Conservation (phyloP, 2,888 invertebrate genomes). For the Hedya salicella region DNA sequence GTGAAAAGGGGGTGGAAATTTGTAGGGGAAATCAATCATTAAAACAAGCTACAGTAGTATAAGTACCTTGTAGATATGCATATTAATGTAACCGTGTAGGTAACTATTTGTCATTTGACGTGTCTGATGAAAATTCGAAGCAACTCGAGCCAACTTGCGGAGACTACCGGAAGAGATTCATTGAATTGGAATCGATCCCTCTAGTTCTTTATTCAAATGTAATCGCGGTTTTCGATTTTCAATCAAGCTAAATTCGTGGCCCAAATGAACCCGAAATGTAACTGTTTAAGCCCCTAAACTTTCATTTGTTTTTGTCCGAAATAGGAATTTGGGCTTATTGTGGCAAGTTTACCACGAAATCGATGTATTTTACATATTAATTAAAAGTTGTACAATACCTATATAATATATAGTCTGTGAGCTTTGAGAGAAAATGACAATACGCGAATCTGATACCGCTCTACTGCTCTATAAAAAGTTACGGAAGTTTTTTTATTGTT, state of each 20-base stretch:
- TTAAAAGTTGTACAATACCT: conserved; percentile 7
- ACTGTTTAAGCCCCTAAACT: conserved; percentile 37
- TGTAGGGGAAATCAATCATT: too few relatives aligned
- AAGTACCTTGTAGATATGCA: too few relatives aligned
- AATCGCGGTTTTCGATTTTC: conserved; percentile 37
- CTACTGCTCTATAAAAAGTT: too few relatives aligned
- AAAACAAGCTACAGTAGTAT: too few relatives aligned
- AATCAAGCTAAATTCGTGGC: conserved; percentile 24
- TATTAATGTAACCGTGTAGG: neutral
- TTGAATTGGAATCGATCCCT: conserved; percentile 34
- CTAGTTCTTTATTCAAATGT: conserved; percentile 40
- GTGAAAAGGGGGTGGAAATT: too few relatives aligned
- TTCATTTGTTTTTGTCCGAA: conserved; percentile 28
- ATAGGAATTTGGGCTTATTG: conserved; percentile 20
- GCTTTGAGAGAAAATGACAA: too few relatives aligned
- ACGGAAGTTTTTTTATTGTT: too few relatives aligned
- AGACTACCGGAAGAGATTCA: conserved; percentile 8
- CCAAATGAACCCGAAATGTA: conserved; percentile 15
- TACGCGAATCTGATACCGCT: too few relatives aligned
- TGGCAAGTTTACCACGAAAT: neutral
- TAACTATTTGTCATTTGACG: neutral
- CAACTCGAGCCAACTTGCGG: conserved; percentile 11
- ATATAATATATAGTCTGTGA: too few relatives aligned
- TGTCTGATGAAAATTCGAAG: conserved; percentile 9
- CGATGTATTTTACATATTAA: conserved; percentile 22